Base-by-base conservation (phyloP, 2,113 vertebrate genomes). In the Cololabis saira region DNA sequence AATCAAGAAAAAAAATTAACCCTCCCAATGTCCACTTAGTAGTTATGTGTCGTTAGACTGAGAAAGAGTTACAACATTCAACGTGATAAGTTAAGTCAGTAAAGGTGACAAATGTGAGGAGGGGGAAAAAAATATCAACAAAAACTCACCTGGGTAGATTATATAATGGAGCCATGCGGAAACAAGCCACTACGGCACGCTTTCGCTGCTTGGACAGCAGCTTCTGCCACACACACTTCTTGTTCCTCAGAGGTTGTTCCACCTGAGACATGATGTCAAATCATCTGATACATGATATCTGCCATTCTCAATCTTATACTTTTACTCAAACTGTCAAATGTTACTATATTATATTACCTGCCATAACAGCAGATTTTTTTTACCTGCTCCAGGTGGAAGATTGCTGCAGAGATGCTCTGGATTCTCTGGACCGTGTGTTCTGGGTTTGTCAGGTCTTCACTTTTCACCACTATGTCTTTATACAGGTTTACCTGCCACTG, bases 401-500 rank as follows among this genome's bases (percentile, higher is more conserved):
- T 92, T 1, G 97, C 97, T 45, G 97, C 96, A 43, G 98, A 97
- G 89, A 99, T 97, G 78, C 95, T 95, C 91, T 98, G 97, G 19
- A 99, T 95, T 52, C 97, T 93, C 43, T 93, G 93, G 69, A 99
- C 95, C 0, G 88, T 90, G 87, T 93, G 93, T 37, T 98, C 97
- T 5, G 95, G 86, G 80, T 96, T 87, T 8, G 80, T 75, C 1
- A 91, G 93, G 56, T 95, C 85, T 15, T 79, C 96, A 2, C 67
- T 94, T 86, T 94, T 98, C 78, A 92, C 85, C 87, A 95, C 80
- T 71, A 99, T 90, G 52, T 98, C 95, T 75, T 93, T 98, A 80
- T 99, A 99, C 14, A 99, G 93, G 81, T 99, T 97, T 67, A 99
- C 55, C 78, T 99, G 98, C 98, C 98, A 99, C 87, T 97, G 95